Base-by-base conservation (phyloP, 92 coral and sea anemone species). In the Montipora capitata region DNA sequence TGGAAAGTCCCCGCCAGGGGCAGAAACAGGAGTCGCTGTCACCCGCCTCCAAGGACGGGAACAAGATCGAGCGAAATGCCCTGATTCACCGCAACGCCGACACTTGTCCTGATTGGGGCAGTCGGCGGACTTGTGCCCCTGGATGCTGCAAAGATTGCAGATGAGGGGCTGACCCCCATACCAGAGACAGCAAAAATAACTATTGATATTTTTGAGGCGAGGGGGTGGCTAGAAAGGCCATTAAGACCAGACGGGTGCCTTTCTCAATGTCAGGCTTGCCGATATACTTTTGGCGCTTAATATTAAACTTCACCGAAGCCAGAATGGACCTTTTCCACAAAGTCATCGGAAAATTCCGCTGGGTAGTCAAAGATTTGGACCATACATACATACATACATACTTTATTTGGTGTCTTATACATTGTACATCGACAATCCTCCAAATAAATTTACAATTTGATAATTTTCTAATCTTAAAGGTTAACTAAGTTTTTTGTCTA, bases 1-100 rank as follows among this genome's bases (percentile, higher is more conserved):
- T 1, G 76, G 40, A 9, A 14, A 13, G 11, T 63, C 58, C 4
- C 57, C 85, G 44, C 3, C 11, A 27, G 40, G 40, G 5, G 71
- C 10, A 3, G 71, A 18, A 35, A 38, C 39, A 35, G 39, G 1
- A 35, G 40, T 8, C 2, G 71, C 39, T 0, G 40, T n/a, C 4
- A 7, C 3, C 4, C 2, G 3, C 13, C 44, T 4, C 44, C 15
- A 40, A 0, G 73, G 13, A 40, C 8, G 6, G 2, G 73, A 44
- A 38, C 87, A 52, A 58, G 35, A 51, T 38, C 54, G 51, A 15
- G 79, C 79, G 7, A 74, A 51, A 52, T 74, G 79, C 14, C 79
- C 79, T 0, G 44, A 8, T 40, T 74, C 15, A 2, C 44, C 17
- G 51, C 79, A 74, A 4, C 0, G 14, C 0, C 63, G 40, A 51